Conservation (phyloP, 2,888 invertebrate genomes). For the Pemphredon lugubris region DNA sequence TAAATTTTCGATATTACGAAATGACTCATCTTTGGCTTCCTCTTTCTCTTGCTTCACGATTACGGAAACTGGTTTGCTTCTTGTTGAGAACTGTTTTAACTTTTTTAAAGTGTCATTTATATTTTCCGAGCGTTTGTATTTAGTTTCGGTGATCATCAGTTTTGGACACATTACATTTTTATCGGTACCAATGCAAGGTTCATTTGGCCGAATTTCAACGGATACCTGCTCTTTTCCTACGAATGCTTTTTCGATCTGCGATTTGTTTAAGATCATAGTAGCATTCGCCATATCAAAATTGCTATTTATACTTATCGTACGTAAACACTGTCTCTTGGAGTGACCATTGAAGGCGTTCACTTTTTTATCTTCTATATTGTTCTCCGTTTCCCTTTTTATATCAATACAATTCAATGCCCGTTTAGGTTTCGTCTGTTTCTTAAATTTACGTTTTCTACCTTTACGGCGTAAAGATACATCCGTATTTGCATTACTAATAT, state of each 20-base stretch:
- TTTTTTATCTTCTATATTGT: not conserved
- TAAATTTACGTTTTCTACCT: slow-evolving; percentile 12
- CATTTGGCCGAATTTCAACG: too few relatives aligned
- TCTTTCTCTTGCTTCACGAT: not conserved
- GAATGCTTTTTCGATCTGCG: not conserved
- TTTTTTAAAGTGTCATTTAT: too few relatives aligned
- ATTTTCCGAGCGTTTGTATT: too few relatives aligned
- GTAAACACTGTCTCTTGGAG: not conserved
- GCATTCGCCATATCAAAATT: not conserved
- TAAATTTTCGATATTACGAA: slow-evolving; percentile 27
- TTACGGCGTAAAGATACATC: slow-evolving; percentile 1
- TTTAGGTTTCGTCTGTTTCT: not conserved
- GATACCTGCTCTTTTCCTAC: too few relatives aligned
- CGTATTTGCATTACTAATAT: not conserved
- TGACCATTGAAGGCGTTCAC: not conserved
- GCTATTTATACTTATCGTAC: slow-evolving; percentile 7
- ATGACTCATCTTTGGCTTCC: not conserved
- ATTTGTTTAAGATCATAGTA: not conserved
- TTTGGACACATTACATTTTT: too few relatives aligned
- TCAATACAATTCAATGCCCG: not conserved
- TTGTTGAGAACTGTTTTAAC: too few relatives aligned
- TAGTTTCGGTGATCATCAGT: too few relatives aligned
- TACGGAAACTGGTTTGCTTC: too few relatives aligned
- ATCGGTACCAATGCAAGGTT: too few relatives aligned
- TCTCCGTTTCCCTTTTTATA: not conserved